phyloP scores from a whole-genome alignment of 1,140 invertebrate genomes.

The Meloidogyne hapla region DNA sequence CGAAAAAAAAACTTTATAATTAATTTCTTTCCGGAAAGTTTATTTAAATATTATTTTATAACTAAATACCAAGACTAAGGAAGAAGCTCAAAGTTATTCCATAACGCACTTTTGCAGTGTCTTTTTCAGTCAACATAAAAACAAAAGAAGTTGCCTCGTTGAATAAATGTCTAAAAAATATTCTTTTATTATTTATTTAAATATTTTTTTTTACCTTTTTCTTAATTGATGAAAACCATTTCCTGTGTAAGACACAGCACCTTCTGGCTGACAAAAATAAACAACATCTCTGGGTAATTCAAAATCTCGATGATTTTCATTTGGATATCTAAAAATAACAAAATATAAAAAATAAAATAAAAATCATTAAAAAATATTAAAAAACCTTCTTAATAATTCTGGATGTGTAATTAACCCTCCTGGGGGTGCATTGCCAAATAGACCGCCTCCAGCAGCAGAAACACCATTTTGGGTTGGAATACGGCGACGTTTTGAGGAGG shows the following conservation, averaged over 20 bases:
- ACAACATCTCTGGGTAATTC: constrained; percentile 93
- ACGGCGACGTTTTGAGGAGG: constrained; percentile 24
- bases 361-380: background rate
- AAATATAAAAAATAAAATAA: background rate
- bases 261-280: constrained; percentile 98
- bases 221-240: constrained; percentile 21
- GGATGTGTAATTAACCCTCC: constrained; percentile 71
- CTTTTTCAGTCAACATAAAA: constrained; percentile 97
- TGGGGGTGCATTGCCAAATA: constrained; percentile 17
- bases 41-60: background rate
- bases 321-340: constrained; percentile 73
- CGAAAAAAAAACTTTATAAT: background rate
- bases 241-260: constrained; percentile 81
- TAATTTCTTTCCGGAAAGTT: background rate
- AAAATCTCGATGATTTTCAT: constrained; percentile 93
- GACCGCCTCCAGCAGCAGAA: background rate
- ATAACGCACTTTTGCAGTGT: constrained; percentile 88
- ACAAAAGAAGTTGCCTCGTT: constrained; percentile 78
- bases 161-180: constrained; percentile 25
- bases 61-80: constrained; percentile 73
- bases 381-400: constrained; percentile 77
- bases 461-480: constrained; percentile 65
- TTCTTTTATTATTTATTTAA: background rate
- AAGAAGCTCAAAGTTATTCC: constrained; percentile 99
- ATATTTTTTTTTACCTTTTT: constrained; percentile 8